Conservation (phyloP, 2,888 invertebrate species). For the Cheilosia scutellata region DNA sequence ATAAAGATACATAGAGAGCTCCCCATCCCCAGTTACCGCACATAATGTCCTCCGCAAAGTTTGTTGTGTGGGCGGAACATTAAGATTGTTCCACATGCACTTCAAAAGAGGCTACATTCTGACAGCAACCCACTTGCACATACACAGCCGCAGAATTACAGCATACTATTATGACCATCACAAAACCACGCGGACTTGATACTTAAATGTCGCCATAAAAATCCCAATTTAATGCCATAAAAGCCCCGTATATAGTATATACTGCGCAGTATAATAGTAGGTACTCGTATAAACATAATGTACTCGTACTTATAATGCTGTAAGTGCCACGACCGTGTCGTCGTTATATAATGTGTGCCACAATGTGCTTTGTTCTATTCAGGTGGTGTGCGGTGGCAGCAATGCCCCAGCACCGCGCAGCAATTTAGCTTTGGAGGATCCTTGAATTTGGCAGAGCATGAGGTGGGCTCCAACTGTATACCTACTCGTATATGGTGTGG, state of each 20-base stretch:
- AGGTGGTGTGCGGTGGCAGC: constrained; percentile 22
- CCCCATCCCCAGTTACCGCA: not conserved
- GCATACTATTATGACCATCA: constrained; percentile 60
- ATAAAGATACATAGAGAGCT: not conserved
- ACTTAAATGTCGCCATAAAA: constrained; percentile 73
- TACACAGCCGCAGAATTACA: not conserved
- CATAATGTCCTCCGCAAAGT: not conserved
- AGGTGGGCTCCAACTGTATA: not conserved
- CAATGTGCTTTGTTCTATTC: constrained; percentile 72
- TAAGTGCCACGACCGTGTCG: constrained; percentile 38
- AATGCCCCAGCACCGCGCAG: not conserved
- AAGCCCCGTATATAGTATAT: constrained; percentile 32
- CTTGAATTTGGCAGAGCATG: constrained; percentile 22
- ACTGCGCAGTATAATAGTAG: not conserved
- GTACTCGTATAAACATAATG: constrained; percentile 39
- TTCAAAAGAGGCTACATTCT: constrained; percentile 13
- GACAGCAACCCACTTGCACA: constrained; percentile 2
- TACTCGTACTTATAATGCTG: constrained; percentile 33
- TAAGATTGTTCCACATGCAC: constrained; percentile 48
- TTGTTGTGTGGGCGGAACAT: constrained; percentile 48
- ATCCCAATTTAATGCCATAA: constrained; percentile 74
- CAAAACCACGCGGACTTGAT: constrained; percentile 69
- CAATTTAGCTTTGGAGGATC: constrained; percentile 48
- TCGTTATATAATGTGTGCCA: constrained; percentile 47
- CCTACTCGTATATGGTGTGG: constrained; percentile 18